These are phyloP conservation scores for Venturia canescens DNA, from an alignment of 1,140 invertebrate species.

Conservation along the genomic window DNA sequence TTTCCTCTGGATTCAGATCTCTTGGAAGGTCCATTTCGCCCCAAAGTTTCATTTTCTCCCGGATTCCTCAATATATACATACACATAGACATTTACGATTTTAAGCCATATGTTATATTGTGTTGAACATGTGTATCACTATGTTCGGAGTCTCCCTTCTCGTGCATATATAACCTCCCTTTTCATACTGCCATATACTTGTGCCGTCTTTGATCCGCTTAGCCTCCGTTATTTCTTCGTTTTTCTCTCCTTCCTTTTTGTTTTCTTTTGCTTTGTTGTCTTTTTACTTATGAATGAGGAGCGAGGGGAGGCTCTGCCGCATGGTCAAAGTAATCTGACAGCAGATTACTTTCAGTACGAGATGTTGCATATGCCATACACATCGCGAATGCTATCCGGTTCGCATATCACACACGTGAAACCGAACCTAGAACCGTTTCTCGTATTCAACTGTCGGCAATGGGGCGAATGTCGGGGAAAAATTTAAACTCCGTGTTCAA, in stretches of 20 bases:
- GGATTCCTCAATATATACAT: too few relatives aligned
- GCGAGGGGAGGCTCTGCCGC: background rate
- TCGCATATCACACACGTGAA: background rate
- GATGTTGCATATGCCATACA: background rate
- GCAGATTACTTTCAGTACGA: constrained; percentile 42
- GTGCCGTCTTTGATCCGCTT: constrained; percentile 50
- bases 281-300: constrained; percentile 8
- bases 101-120: too few relatives aligned
- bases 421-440: background rate
- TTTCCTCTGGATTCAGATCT: too few relatives aligned
- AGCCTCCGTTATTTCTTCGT: constrained; percentile 23
- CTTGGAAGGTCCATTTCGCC: too few relatives aligned
- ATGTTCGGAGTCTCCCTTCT: too few relatives aligned
- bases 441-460: constrained; percentile 4
- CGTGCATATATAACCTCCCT: background rate
- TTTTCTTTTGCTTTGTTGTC: background rate
- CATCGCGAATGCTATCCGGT: background rate
- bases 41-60: too few relatives aligned
- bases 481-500: background rate
- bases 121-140: too few relatives aligned
- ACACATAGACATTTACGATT: too few relatives aligned
- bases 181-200: constrained; percentile 18
- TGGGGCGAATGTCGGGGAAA: background rate
- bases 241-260: background rate
- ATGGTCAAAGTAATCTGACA: constrained; percentile 44